Evolutionary conservation across 2,797 vertebrate genomes (phyloP).

Genomic region (Neopelma chrysocephalum): DNA sequence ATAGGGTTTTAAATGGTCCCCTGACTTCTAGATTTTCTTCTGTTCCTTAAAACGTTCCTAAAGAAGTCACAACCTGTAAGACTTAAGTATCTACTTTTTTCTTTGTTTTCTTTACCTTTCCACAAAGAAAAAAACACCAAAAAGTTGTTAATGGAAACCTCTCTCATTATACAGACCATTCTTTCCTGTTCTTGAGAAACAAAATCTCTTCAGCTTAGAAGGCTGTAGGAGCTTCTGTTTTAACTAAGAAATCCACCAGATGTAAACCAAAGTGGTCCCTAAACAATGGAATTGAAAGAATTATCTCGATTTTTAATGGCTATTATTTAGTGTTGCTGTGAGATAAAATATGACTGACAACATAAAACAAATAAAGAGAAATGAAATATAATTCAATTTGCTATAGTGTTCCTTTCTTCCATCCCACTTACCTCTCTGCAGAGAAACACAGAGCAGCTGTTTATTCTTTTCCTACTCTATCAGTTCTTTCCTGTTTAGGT

Average conservation of each 20-base stretch:
- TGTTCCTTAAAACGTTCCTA: background rate
- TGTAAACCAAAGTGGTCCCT: background rate
- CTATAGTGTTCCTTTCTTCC: background rate
- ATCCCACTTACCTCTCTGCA: background rate
- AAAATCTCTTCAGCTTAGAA: background rate
- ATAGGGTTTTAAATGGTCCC: background rate
- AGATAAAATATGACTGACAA: background rate
- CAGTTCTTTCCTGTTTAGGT: background rate
- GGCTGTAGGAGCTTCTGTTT: background rate
- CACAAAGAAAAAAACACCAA: background rate
- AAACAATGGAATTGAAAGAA: background rate
- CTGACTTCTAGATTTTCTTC: background rate
- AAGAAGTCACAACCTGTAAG: background rate
- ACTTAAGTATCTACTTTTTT: background rate
- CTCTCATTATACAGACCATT: background rate
- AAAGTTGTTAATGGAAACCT: background rate
- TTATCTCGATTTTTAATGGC: background rate
- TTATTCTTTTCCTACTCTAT: background rate
- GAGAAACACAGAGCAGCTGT: background rate
- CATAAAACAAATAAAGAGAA: background rate
- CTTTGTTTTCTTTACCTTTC: background rate
- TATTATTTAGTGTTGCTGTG: background rate
- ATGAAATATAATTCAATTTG: background rate
- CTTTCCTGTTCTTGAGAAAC: background rate
- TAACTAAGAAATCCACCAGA: background rate